Base-by-base conservation (phyloP, 2,797 vertebrate genomes). In the Cyprinodon diabolis region DNA sequence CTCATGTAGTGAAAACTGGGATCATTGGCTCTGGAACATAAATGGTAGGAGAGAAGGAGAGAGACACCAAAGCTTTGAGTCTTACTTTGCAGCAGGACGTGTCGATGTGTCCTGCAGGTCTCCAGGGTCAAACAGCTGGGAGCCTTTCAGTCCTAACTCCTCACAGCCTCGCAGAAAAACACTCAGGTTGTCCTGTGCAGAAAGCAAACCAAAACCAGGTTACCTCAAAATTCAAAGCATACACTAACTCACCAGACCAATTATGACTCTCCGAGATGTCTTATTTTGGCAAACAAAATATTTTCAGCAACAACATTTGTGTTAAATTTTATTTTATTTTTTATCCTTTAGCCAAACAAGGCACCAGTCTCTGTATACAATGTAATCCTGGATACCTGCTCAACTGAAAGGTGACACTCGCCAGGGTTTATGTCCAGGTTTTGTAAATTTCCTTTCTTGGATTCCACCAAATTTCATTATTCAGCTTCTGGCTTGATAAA, bases 101-200 rank as follows among this genome's bases (percentile, higher is more conserved):
- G 93, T 95, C 5, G 96, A 95, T 0, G 95, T 91, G 88, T 98
- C 97, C 91, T 98, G 98, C 47, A 99, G 95, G 91, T 99, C 97
- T 92, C 96, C 96, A 0, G 97, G 97, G 89, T 99, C 97, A 93
- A 99, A 99, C 85, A 99, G 96, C 90, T 99, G 98, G 63, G 96
- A 97, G 90, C 97, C 97, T 89, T 97, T 98, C 87, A 99, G 96
- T 69, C 98, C 98, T 21, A 99, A 91, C 85, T 98, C 96, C 93
- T 97, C 97, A 90, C 98, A 99, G 80, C 97, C 98, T 66, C 96
- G 95, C 84, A 99, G 95, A 84, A 99, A 99, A 78, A 97, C 94
- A 70, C 94, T 96, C 78, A 98, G 95, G 84, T 99, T 99, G 90
- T 99, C 98, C 98, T 99, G 89, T 69, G 93, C 86, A 2, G 25